Base-by-base conservation (phyloP, 2,113 vertebrate species). In the Myxocyprinus asiaticus region DNA sequence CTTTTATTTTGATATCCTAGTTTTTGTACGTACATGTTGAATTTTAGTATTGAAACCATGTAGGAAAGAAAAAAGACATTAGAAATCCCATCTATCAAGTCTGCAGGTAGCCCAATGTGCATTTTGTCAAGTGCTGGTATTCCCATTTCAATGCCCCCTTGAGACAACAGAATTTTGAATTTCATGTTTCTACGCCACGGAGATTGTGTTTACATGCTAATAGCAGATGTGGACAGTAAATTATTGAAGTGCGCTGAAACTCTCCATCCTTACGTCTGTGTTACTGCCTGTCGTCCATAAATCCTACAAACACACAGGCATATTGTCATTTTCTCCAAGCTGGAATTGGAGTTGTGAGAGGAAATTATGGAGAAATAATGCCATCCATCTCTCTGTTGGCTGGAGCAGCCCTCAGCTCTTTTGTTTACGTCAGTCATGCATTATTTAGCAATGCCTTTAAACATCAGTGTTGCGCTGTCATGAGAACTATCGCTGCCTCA, bases 281-380 rank as follows among this genome's bases (percentile, higher is more conserved):
- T 67, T 76, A 55, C 55, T 72, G 68, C 63, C 74, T 67, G 68
- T 70, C 65, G 62, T 67, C 64, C 33, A 81, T 78, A 83, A 81
- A 83, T 80, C 74, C 67, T 78, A 44, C 62, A 78, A 67, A 72
- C 55, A 51, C 56, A 72, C 45, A 71, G 70, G 67, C 56, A 63
- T 8, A 17, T 55, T 73, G 65, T 81, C 53, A 69, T 79, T 80
- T 48, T 79, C 67, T 77, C 42, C 4, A 67, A 51, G 76, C 77
- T 75, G 65, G 58, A 80, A 73, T 74, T 61, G 79, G 69, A 76
- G 67, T 45, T 22, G 33, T 64, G 67, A 83, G 45, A 77, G 81
- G 78, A 87, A 87, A 85, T 85, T 81, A 81, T 14, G 44, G 48
- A 22, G 56, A 86, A 79, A 82, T 85, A 82, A 88, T 80, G 68